phyloP scores from a whole-genome alignment of 2,888 invertebrate species.

The Parnassius mnemosyne region DNA sequence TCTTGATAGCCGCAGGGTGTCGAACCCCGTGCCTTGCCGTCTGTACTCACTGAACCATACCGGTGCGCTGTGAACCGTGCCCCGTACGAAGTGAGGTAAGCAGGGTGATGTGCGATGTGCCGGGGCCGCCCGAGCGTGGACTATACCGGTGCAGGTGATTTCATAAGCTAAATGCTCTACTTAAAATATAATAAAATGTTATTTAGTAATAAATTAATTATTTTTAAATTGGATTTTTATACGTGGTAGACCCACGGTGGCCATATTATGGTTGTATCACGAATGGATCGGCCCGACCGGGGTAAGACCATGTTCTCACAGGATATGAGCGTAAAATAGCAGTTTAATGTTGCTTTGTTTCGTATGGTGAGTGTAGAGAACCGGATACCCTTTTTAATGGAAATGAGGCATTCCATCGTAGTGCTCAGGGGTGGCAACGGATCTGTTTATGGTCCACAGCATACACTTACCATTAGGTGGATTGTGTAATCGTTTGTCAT shows the following conservation, averaged over 20 bases:
- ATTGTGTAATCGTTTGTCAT: too few relatives aligned
- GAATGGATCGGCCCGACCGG: background rate
- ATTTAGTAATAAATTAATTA: too few relatives aligned
- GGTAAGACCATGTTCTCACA: too few relatives aligned
- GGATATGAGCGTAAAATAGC: too few relatives aligned
- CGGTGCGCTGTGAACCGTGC: constrained; percentile 44
- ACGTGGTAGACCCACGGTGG: background rate
- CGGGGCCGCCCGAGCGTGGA: constrained; percentile 40
- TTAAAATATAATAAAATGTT: constrained; percentile 4
- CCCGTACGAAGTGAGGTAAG: constrained; percentile 35
- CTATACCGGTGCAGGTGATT: constrained; percentile 36
- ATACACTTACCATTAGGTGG: too few relatives aligned
- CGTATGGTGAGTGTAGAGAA: too few relatives aligned
- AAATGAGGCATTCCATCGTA: too few relatives aligned
- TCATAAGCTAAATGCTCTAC: constrained; percentile 42
- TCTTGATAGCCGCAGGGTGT: constrained; percentile 6
- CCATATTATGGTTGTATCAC: background rate
- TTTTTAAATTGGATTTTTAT: background rate
- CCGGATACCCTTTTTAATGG: too few relatives aligned
- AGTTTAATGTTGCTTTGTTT: too few relatives aligned
- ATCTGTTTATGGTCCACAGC: too few relatives aligned
- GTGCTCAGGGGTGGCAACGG: too few relatives aligned
- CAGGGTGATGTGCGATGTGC: constrained; percentile 34
- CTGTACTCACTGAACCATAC: constrained; percentile 45
- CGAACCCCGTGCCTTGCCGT: constrained; percentile 27